Conservation (phyloP, 1,140 invertebrate genomes). For the Brachionus sp. region DNA sequence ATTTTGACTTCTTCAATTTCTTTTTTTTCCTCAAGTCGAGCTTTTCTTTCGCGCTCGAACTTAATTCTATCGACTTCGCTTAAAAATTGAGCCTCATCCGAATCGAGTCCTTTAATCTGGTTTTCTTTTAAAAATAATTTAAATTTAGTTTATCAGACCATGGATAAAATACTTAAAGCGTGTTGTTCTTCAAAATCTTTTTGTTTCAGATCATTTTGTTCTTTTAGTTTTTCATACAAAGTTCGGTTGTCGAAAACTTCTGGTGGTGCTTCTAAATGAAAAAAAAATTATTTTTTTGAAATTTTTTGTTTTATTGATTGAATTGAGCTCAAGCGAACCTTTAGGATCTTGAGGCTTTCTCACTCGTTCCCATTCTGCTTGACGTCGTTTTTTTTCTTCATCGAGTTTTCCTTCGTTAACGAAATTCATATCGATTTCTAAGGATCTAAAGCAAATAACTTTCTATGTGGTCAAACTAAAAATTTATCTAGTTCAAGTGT, state of each 20-base stretch:
- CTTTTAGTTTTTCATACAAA: constrained; percentile 23
- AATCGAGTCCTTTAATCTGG: constrained; percentile 33
- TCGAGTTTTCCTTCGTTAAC: constrained; percentile 36
- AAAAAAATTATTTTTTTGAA: not conserved
- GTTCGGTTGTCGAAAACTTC: constrained; percentile 40
- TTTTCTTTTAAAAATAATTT: constrained; percentile 23
- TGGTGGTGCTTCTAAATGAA: constrained; percentile 38
- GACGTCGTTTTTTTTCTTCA: constrained; percentile 21
- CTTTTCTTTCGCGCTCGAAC: not conserved
- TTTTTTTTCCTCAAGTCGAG: constrained; percentile 12
- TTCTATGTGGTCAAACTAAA: not conserved
- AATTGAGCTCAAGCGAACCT: not conserved
- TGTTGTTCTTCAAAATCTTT: constrained; percentile 37
- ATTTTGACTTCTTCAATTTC: constrained; percentile 46
- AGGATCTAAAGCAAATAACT: not conserved
- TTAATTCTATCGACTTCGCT: constrained; percentile 21
- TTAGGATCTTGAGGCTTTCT: constrained; percentile 23
- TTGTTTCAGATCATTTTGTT: constrained; percentile 37
- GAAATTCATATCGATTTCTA: not conserved
- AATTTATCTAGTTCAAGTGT: not conserved
- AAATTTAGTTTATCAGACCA: not conserved
- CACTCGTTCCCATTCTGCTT: constrained; percentile 46
- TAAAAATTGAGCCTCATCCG: constrained; percentile 39
- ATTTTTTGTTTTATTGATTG: not conserved
- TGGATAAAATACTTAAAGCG: constrained; percentile 27